Base-by-base conservation (phyloP, 2,888 invertebrate genomes). In the Leptopilina myrica region DNA sequence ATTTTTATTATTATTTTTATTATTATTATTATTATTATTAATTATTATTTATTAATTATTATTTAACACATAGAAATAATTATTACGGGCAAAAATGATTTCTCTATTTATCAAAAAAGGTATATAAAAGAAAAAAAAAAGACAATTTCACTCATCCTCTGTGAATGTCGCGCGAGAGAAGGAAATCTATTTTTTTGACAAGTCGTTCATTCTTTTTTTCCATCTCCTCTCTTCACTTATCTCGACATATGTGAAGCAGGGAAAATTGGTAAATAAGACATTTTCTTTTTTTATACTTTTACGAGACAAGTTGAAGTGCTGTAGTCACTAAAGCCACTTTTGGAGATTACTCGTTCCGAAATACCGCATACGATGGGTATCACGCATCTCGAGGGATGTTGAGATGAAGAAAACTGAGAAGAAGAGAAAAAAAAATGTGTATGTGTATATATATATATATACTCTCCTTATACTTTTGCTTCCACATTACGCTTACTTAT, bases 401-500 rank as follows among this genome's bases (percentile, higher is more conserved):
- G n/a, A 56, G 73, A 56, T 8, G 26, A 73, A 73, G 56, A 73
- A 20, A 12, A 46, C 8, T 6, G 53, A 53, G 69, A 33, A 5
- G n/a, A 56, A 56, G 40, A 33, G 14, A 73, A 73, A 73, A 56
- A 49, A 49, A 20, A 20, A 20, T 20, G 20, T 20, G 20, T 20
- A 1, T 20, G 20, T 20, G 12, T 11, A 9, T 20, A 20, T 56
- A 69, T 40, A 33, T 3, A 33, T 33, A 33, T 33, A 33, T 33
- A 33, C 73, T 56, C 73, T 33, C 33, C 73, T 73, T 62, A 49
- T 49, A 73, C 56, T 73, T 20, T 20, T 73, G 73, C 73, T 73
- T 73, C 73, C 73, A 73, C 56, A 73, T 73, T 73, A 73, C 73
- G 73, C 73, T 73, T 56, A 73, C 73, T 56, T 69, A 26, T 14